Conservation (phyloP, 2,113 vertebrate genomes). For the Chauna torquata region DNA sequence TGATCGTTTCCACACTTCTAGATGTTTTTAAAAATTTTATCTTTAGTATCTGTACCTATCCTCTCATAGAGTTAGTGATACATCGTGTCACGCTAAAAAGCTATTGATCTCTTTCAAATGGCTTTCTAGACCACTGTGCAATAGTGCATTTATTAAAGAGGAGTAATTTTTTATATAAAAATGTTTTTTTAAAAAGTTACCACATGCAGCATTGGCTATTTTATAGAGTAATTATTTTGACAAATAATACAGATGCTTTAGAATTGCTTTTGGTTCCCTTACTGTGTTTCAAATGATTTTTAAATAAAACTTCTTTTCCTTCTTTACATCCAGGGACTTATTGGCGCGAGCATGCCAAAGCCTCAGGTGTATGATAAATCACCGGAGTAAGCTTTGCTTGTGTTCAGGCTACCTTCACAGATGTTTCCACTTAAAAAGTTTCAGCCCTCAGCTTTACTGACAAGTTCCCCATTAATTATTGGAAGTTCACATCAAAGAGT, state of each 20-base stretch:
- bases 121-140: not conserved
- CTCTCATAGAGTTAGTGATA: not conserved
- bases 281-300: not conserved
- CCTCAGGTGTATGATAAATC: conserved; percentile 59
- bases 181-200: not conserved
- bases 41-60: not conserved
- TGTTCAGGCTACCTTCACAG: conserved; percentile 27
- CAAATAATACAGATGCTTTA: not conserved
- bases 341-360: not conserved
- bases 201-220: not conserved
- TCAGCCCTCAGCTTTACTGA: conserved; percentile 29
- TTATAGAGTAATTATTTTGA: not conserved
- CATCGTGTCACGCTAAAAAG: not conserved
- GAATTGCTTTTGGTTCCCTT: not conserved
- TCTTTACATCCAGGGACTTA: not conserved
- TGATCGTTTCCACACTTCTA: not conserved
- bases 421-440: conserved; percentile 14
- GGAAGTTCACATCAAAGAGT: not conserved
- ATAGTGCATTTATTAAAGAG: not conserved
- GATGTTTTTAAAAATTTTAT: not conserved
- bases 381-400: not conserved
- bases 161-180: not conserved
- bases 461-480: not conserved
- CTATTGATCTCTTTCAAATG: not conserved
- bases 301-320: not conserved